Base-by-base conservation (phyloP, 2,797 vertebrate species). In the Acrossocheilus wenchowensis region DNA sequence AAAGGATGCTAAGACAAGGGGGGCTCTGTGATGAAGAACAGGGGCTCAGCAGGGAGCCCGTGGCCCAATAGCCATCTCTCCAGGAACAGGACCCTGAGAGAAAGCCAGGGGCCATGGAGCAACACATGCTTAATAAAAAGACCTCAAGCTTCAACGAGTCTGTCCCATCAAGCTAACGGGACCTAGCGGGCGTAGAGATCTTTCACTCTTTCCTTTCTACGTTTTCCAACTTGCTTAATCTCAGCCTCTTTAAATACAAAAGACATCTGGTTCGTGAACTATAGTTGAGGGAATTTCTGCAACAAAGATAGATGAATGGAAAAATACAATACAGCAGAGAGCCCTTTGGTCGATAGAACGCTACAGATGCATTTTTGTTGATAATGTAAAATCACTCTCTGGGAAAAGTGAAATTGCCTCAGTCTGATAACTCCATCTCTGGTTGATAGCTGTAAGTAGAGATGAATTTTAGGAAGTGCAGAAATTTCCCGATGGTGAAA, bases 1-100 rank as follows among this genome's bases (percentile, higher is more conserved):
- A 95, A 96, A 93, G 93, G 92, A 96, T 94, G 93, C 93, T 93
- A 94, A 95, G 94, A 91, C 89, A 85, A n/a, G 73, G 90, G 90
- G 91, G 34, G 91, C 86, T 89, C 91, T 91, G 90, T 90, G 91
- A 90, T 92, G 92, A 87, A 93, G 92, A 95, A 94, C 92, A 93
- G 89, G 54, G 60, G 91, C 94, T 92, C 95, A 95, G 95, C 87
- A 74, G 93, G 94, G 93, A 90, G 91, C 89, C 88, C 12, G 77
- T 89, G 89, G 91, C 94, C 93, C 92, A 90, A 92, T 94, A 92
- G 93, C 93, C 89, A 82, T 52, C 92, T 91, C 93, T 92, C 92
- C 92, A 83, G 93, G 93, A 93, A 88, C 88, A 91, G 90, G 93
- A 85, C 93, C 94, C 93, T 90, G 87, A 82, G 92, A 94, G 94